These are phyloP conservation scores for Maccullochella peelii DNA, from an alignment of 2,113 vertebrate species.

Conservation along the genomic window DNA sequence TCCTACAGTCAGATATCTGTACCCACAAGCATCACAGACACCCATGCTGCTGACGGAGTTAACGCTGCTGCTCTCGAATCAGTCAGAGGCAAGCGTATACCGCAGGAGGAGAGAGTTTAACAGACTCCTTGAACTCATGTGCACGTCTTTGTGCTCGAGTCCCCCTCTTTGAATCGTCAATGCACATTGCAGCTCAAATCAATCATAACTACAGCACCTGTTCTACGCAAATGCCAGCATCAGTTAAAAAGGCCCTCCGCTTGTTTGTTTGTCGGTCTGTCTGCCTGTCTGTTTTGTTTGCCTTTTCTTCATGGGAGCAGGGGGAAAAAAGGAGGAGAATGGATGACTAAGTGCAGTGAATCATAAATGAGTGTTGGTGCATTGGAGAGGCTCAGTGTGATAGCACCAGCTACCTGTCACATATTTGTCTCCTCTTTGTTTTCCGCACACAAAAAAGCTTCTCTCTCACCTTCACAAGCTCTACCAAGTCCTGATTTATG, in stretches of 20 bases:
- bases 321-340: slow-evolving; percentile 17
- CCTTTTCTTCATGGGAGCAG: slow-evolving; percentile 44
- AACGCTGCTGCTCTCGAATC: slow-evolving; percentile 46
- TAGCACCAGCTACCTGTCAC: slow-evolving; percentile 62
- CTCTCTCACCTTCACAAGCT: neutral
- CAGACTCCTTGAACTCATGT: slow-evolving; percentile 47
- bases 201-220: slow-evolving; percentile 67
- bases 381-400: slow-evolving; percentile 44
- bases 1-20: slow-evolving; percentile 32
- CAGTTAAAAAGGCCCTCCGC: slow-evolving; percentile 63
- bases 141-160: slow-evolving; percentile 30
- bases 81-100: slow-evolving; percentile 44
- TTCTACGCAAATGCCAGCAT: slow-evolving; percentile 59
- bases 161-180: slow-evolving; percentile 52
- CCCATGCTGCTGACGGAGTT: slow-evolving; percentile 38
- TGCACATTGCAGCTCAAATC: slow-evolving; percentile 65
- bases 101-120: slow-evolving; percentile 52
- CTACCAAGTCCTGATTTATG: slow-evolving; percentile 78
- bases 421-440: slow-evolving; percentile 41
- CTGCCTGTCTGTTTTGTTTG: slow-evolving; percentile 56
- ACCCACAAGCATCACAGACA: slow-evolving; percentile 46
- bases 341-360: slow-evolving; percentile 67
- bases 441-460: slow-evolving; percentile 14
- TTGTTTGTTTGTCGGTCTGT: slow-evolving; percentile 55
- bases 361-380: slow-evolving; percentile 67